These are phyloP conservation scores for Arizona elegans DNA, from an alignment of 2,113 vertebrate species.

Conservation along the genomic window DNA sequence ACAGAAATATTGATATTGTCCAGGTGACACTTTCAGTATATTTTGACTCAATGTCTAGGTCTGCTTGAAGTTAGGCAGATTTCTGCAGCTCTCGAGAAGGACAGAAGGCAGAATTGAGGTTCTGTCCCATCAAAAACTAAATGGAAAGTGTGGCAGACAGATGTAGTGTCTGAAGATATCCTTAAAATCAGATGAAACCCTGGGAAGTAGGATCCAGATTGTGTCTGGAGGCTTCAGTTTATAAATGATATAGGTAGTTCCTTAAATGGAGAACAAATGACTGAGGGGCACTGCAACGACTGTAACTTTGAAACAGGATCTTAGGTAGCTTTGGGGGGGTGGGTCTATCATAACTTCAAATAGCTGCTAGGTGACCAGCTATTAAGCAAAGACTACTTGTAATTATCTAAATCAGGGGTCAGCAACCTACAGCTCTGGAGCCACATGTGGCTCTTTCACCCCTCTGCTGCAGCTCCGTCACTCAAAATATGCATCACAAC, in stretches of 20 bases:
- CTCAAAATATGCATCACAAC: too few relatives aligned
- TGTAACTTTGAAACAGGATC: not conserved
- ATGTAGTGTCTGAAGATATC: not conserved
- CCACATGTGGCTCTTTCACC: too few relatives aligned
- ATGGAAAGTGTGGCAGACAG: not conserved
- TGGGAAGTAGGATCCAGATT: not conserved
- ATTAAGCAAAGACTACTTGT: not conserved
- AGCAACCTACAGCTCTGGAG: too few relatives aligned
- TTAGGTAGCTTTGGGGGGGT: not conserved
- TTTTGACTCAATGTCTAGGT: not conserved
- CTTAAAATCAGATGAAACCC: not conserved
- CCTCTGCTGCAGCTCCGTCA: too few relatives aligned
- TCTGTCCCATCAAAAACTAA: not conserved
- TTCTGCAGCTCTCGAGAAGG: not conserved
- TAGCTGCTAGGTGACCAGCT: not conserved
- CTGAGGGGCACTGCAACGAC: not conserved
- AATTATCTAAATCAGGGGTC: not conserved
- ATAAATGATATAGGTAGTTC: not conserved
- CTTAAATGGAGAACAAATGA: not conserved
- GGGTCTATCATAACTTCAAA: not conserved
- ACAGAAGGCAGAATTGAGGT: not conserved
- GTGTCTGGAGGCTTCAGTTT: not conserved
- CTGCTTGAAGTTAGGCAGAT: not conserved
- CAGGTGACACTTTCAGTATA: not conserved
- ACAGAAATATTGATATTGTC: not conserved